phyloP scores from a whole-genome alignment of 2,113 vertebrate genomes.

The Lepus timidus region DNA sequence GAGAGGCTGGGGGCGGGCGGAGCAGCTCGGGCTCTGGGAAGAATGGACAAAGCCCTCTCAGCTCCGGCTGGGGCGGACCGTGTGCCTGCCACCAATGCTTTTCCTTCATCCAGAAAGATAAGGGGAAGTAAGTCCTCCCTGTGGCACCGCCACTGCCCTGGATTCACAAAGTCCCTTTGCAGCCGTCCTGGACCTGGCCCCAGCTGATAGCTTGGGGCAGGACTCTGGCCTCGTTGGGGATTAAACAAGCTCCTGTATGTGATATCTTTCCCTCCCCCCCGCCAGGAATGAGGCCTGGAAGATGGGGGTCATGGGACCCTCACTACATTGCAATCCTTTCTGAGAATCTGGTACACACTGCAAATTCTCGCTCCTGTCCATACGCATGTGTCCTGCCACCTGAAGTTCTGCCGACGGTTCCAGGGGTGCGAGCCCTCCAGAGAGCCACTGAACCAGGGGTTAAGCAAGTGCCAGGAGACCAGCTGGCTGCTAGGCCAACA shows the following conservation, averaged over 20 bases:
- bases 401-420: background rate
- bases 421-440: background rate
- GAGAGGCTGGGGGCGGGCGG: background rate
- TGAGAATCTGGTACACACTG: background rate
- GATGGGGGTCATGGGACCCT: background rate
- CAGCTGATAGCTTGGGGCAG: background rate
- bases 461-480: background rate
- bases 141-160: background rate
- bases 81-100: background rate
- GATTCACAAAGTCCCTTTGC: background rate
- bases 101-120: conserved; percentile 19
- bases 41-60: background rate
- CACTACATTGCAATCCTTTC: background rate
- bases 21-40: background rate
- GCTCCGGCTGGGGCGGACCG: background rate
- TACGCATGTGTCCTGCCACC: background rate
- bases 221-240: background rate
- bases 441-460: background rate
- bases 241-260: background rate
- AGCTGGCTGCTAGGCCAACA: background rate
- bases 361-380: conserved; percentile 19
- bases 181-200: background rate
- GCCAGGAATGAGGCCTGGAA: background rate
- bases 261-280: background rate
- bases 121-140: background rate